Evolutionary conservation across 1,140 invertebrate genomes (phyloP), one percentile per base, ranked within the genome.

Genomic region (Holotrichia oblita): DNA sequence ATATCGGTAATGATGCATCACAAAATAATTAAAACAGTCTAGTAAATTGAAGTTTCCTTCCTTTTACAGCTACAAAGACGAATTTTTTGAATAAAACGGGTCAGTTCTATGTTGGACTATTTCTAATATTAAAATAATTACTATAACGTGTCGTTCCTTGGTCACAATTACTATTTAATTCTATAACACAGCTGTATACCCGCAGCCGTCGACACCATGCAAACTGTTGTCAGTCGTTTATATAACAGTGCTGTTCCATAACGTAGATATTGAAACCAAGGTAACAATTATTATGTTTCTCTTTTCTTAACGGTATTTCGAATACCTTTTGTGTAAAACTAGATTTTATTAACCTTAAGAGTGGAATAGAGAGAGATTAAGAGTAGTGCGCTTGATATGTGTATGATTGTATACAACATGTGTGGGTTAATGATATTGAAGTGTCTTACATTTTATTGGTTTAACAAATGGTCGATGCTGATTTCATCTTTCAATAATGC

Each of bases 291-390:
- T 55, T 55, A 55, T 55, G 17, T 55, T n/a, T 55, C 48, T 55
- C 48, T 55, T 17, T 34, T 55, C 48, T 55, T 55, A 55, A 55
- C 48, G 48, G 48, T 55, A 17, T 55, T 55, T 55, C 17, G 48
- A 55, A 55, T 55, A 55, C 48, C 48, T 55, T 55, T 55, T 55
- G 48, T 55, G 48, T n/a, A 17, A 55, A 55, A 55, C 48, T 55
- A 17, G 48, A 55, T 55, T 55, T 55, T 17, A 55, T 55, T 55
- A 55, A 55, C 48, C 48, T 55, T 55, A 55, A 3, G n/a, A 55
- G 14, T 2, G 48, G n/a, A 17, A 17, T 17, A 17, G 48, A 14
- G n/a, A n/a, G 14, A 55, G 48, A 55, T 55, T 3, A 55, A 17
- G 17, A 55, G 6, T 55, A 55, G 27, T 34, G 27, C 4, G 27